Conservation (phyloP, 2,113 vertebrate species). For the Burhinus oedicnemus region DNA sequence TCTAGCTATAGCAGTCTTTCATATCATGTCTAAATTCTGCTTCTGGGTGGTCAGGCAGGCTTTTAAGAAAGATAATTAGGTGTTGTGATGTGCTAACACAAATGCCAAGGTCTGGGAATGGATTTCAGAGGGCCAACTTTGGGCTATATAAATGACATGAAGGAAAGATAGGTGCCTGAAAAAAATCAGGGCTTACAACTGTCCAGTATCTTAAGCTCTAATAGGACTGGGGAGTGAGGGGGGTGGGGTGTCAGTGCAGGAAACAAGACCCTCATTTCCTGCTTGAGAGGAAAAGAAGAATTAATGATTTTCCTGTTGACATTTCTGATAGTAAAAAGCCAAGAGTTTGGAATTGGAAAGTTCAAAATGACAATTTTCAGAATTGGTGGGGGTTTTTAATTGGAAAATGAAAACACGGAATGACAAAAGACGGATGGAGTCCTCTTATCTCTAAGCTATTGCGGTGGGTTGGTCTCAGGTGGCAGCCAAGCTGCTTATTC, state of each 20-base stretch:
- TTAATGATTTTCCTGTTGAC: not conserved
- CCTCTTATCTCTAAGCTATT: not conserved
- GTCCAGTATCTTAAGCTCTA: not conserved
- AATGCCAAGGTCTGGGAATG: not conserved
- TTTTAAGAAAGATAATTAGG: not conserved
- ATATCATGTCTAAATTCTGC: not conserved
- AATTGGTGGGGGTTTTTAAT: not conserved
- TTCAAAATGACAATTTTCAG: not conserved
- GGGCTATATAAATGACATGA: not conserved
- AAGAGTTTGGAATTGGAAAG: not conserved
- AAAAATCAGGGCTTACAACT: not conserved
- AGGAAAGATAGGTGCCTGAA: not conserved
- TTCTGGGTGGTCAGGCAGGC: not conserved
- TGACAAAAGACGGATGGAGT: not conserved
- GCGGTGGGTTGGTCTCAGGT: not conserved
- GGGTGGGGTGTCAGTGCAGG: not conserved
- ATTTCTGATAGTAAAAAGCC: not conserved
- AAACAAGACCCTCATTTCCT: rapidly evolving
- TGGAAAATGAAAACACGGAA: not conserved
- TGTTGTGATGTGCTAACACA: not conserved
- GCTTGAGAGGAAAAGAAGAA: not conserved
- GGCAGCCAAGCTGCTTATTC: not conserved
- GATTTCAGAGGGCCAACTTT: not conserved
- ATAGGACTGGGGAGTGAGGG: not conserved
- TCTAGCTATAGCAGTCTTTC: not conserved